Percentiles rank a stretch among this genome's conserved stretches.
Conservation (phyloP, 1,140 invertebrate genomes). For the Drosophila rhopaloa region DNA sequence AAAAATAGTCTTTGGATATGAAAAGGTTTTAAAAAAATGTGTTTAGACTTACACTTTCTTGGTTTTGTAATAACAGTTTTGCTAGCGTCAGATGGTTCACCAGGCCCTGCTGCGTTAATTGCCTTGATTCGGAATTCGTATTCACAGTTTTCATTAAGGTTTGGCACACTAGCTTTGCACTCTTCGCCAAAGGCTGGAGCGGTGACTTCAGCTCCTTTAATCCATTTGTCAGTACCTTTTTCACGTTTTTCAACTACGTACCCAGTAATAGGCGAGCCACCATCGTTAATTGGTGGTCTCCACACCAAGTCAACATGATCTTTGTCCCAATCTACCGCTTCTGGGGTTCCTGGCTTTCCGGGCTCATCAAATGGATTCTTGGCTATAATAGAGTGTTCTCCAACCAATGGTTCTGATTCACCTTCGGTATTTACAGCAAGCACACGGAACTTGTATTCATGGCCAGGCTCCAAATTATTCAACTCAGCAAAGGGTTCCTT, state of each 20-base stretch:
- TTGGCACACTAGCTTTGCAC: slow-evolving; percentile 93
- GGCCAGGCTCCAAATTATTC: slow-evolving; percentile 93
- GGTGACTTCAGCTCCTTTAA: slow-evolving; percentile 91
- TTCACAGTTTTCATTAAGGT: slow-evolving; percentile 96
- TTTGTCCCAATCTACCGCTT: slow-evolving; percentile 97
- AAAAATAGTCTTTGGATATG: too few relatives aligned
- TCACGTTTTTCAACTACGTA: slow-evolving; percentile 98
- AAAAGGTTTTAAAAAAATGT: too few relatives aligned
- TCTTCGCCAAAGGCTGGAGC: slow-evolving; percentile 86
- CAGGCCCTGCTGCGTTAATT: slow-evolving; percentile 97
- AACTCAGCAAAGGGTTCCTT: slow-evolving; percentile 94
- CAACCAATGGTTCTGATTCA: slow-evolving; percentile 95
- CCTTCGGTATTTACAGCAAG: slow-evolving; percentile 98
- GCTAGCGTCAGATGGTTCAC: slow-evolving; percentile 95
- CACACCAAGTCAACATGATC: slow-evolving; percentile 97
- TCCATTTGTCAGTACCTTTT: slow-evolving; percentile 94
- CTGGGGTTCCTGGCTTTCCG: slow-evolving; percentile 94
- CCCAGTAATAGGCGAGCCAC: slow-evolving; percentile 96
- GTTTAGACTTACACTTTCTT: slow-evolving; percentile 90
- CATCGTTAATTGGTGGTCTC: slow-evolving; percentile 94
- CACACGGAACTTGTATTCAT: slow-evolving; percentile 99
- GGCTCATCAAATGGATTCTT: slow-evolving; percentile 99
- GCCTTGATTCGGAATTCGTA: slow-evolving; percentile 99
- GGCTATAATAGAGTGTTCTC: slow-evolving; percentile 95
- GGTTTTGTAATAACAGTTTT: slow-evolving; percentile 96